Evolutionary conservation across 2,113 vertebrate species (phyloP), one percentile per base, ranked within the genome.

Genomic region (Panthera uncia): DNA sequence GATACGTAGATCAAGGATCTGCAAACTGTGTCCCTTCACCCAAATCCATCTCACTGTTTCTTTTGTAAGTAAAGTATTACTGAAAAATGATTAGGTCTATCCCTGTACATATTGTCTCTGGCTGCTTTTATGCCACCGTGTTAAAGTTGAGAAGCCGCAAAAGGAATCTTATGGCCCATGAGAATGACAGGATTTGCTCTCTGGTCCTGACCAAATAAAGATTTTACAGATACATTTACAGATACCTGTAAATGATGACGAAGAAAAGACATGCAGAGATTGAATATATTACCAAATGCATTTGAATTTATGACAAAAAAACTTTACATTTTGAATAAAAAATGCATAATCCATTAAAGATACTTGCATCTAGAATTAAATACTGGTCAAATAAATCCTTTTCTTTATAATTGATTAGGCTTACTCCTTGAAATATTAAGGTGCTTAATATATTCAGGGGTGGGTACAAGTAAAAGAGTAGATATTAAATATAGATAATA

Each of bases 1-100:
- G 48, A 63, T 38, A 45, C 29, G 5, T 25, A 27, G 23, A 74
- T 25, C 8, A 74, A 21, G 1, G 5, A 0, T 68, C 3, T 23
- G 10, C 19, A 36, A 81, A 76, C 3, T 18, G 27, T 18, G 7
- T 5, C 0, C 27, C 2, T 27, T 76, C 1, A 8, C 5, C 1
- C 15, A 95, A 66, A 66, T n/a, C 19, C 12, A 94, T 76, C 2
- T 38, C 16, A 61, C 8, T 36, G 27, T 16, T 11, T n/a, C 29
- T 48, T 74, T 91, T 57, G 13, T 27, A 88, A 57, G 36, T 50
- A 29, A 41, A 21, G 5, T 36, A 76, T 91, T 82, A n/a, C 15
- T 33, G 19, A 18, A 76, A 87, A 68, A 78, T 41, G 16, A 0
- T n/a, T 13, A 45, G 31, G 33, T 1, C 4, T 9, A 36, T 41